Evolutionary conservation across 2,113 vertebrate genomes (phyloP), one percentile per base, ranked within the genome.

Genomic region (Nanger granti): DNA sequence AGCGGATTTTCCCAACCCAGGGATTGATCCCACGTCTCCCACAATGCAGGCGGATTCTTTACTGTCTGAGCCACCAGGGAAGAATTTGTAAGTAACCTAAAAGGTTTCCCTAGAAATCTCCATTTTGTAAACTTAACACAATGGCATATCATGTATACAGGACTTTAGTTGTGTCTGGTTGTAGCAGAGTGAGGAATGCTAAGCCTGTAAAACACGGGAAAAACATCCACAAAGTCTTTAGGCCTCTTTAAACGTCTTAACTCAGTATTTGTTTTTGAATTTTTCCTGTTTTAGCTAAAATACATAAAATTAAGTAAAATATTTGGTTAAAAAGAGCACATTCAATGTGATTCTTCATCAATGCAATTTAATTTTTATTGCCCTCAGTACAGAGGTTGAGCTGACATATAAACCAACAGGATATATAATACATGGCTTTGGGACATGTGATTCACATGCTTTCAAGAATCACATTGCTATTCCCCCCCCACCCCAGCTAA

Each of bases 251-350:
- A 83, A 83, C 91, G 24, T 64, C 8, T 86, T 94, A 96, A 79
- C 95, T 89, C 49, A 93, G 5, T 89, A 84, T 97, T 98, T 97
- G 12, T 82, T 97, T 97, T 98, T n/a, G 34, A 15, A 64, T 34
- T 88, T 97, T 94, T 89, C 55, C 83, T 94, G 37, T 28, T 79
- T 91, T 76, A 95, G 64, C 26, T 93, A 98, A 98, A 97, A 24
- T 44, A 94, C 93, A 96, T n/a, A 97, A 93, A 93, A 91, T 79
- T 59, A 89, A 93, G 34, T 20, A 89, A 97, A 95, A 15, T 15
- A 22, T 8, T 59, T 34, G 37, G 91, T 94, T 96, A 66, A 89
- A 22, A 87, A 9, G 13, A 95, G 31, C 73, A 86, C 97, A 84
- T n/a, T 97, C 87, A 62, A 31, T 52, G 54, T 93, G 55, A 62